Evolutionary conservation across 1,140 invertebrate species (phyloP).

Genomic region (Trachymyrmex cornetzi): DNA sequence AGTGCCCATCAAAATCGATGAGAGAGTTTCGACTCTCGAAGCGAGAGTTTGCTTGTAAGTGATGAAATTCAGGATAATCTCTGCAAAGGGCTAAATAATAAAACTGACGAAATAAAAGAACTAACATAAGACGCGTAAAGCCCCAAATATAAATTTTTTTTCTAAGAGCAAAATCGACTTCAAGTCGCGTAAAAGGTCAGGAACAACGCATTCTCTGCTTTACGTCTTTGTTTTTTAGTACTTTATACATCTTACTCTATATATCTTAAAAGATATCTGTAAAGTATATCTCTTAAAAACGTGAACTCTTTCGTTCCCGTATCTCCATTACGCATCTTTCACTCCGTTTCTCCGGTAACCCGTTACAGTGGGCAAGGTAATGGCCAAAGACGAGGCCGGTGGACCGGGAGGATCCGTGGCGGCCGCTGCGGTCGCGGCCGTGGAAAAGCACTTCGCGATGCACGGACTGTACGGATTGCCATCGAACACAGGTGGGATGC

Average conservation of each 20-base stretch:
- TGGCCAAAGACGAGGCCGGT: conserved; percentile 82
- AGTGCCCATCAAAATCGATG: too few species aligned
- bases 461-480: conserved; percentile 84
- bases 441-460: conserved; percentile 86
- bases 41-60: too few species aligned
- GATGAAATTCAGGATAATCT: too few species aligned
- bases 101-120: not conserved
- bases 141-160: not conserved
- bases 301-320: not conserved
- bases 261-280: too few species aligned
- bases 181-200: not conserved
- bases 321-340: not conserved
- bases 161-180: not conserved
- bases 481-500: conserved; percentile 82
- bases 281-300: too few species aligned
- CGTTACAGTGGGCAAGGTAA: conserved; percentile 82
- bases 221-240: not conserved
- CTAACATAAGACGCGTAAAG: not conserved
- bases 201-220: not conserved
- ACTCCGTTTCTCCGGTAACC: conserved; percentile 4
- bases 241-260: too few species aligned
- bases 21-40: too few species aligned
- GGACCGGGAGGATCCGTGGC: conserved; percentile 80
- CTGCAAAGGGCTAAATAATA: not conserved
- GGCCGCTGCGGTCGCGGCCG: conserved; percentile 81